Conservation (phyloP, 2,797 vertebrate species). For the Hippopotamyrus pictus region DNA sequence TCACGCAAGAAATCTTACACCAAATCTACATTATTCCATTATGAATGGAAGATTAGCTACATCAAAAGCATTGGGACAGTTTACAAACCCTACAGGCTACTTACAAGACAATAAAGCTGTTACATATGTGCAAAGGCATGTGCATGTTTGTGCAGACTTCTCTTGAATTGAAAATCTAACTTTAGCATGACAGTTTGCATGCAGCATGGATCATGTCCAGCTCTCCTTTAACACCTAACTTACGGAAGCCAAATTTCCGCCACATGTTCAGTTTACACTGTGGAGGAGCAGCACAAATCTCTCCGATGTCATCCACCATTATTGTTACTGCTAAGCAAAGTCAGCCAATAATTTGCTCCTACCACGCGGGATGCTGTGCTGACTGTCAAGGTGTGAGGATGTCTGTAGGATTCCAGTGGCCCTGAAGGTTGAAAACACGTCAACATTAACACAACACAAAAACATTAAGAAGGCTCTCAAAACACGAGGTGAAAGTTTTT, state of each 20-base stretch:
- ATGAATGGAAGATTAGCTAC: background rate
- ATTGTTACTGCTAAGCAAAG: background rate
- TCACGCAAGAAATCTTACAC: background rate
- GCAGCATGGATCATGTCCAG: background rate
- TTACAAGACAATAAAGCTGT: background rate
- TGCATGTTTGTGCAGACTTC: background rate
- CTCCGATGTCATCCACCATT: background rate
- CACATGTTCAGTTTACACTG: background rate
- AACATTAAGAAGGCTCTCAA: background rate
- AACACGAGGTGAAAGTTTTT: background rate
- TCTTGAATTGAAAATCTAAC: background rate
- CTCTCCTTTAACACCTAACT: background rate
- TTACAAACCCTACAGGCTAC: background rate
- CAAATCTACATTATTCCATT: background rate
- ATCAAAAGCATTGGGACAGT: background rate
- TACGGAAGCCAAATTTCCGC: background rate
- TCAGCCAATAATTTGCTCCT: background rate
- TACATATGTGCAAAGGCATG: background rate
- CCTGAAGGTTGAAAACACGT: background rate
- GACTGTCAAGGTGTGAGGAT: background rate
- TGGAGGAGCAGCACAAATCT: background rate
- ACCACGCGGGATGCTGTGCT: background rate
- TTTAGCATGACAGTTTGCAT: background rate
- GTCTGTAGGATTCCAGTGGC: background rate
- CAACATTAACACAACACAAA: background rate